Base-by-base conservation (phyloP, 2,797 vertebrate genomes). In the Leptatherina wallacei region DNA sequence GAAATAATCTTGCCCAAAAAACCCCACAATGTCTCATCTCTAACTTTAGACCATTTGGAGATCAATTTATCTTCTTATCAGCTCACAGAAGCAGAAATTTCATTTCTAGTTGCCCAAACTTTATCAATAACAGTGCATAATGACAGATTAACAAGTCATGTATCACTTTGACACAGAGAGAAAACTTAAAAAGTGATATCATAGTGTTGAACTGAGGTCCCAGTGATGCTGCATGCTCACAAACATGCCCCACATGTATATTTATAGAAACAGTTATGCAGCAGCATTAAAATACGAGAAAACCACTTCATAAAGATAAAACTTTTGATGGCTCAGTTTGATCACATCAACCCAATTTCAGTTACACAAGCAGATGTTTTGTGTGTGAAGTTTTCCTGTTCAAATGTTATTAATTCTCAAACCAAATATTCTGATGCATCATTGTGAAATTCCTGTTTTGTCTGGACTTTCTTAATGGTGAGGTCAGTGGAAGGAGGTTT, bases 401-500 rank as follows among this genome's bases (percentile, higher is more conserved):
- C 0, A n/a, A 13, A 10, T 29, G 1, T 9, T 62, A 47, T 16
- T 47, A 22, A 24, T 12, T 24, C 22, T 24, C 49, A 24, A 52
- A 24, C 24, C 13, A 29, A 54, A 54, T 22, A 16, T 55, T 30
- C 13, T 29, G 24, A 30, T 30, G 6, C 29, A 7, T 55, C 0
- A 55, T 55, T 30, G 6, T 14, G 2, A 55, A 55, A 55, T 27
- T 65, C 32, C 4, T 61, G 67, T 73, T 69, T 57, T 59, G 42
- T 73, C 24, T 49, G 8, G n/a, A 59, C 4, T n/a, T 1, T 14
- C 12, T 47, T 44, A 65, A n/a, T 14, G 24, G 8, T 80, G 61
- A 82, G 61, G 51, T 85, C 69, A 66, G 33, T 76, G 3, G 2
- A 78, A 59, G 9, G 52, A 73, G 55, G 9, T 75, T 78, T 65